These are phyloP conservation scores for Takifugu rubripes DNA, from an alignment of 2,797 vertebrate species.

Conservation along the genomic window DNA sequence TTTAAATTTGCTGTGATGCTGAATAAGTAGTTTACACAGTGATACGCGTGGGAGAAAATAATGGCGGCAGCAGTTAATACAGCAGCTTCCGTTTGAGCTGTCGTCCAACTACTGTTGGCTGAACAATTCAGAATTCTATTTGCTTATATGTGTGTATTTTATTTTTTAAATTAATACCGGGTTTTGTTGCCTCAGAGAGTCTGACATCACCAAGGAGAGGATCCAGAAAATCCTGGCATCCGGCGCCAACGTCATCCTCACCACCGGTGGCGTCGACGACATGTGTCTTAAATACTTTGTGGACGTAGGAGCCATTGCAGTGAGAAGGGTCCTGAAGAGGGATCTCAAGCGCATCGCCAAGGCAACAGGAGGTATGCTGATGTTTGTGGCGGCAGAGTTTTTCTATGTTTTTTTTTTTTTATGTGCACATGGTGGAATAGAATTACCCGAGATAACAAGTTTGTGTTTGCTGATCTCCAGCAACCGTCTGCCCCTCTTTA, in stretches of 20 bases:
- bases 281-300: constrained; percentile 99
- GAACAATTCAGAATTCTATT: constrained; percentile 33
- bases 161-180: neutral
- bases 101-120: constrained; percentile 34
- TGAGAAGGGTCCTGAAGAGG: constrained; percentile 90
- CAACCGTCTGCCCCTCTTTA: constrained; percentile 87
- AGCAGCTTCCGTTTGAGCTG: constrained; percentile 42
- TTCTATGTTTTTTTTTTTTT: neutral
- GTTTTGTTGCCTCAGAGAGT: constrained; percentile 77
- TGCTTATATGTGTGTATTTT: neutral
- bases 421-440: neutral
- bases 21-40: constrained; percentile 65
- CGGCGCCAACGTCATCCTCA: constrained; percentile 91
- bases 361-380: constrained; percentile 85
- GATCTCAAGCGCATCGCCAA: constrained; percentile 97
- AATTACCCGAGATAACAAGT: no score
- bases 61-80: constrained; percentile 29
- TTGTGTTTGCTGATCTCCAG: constrained; percentile 60
- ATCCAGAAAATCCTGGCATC: constrained; percentile 94
- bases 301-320: constrained; percentile 92
- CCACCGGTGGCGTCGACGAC: constrained; percentile 94
- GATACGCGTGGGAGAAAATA: constrained; percentile 80
- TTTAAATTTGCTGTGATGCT: constrained; percentile 78
- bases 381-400: neutral
- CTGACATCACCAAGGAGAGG: constrained; percentile 96